A percentile compares a stretch with the other conserved stretches of the same genome.
Conservation (phyloP, 2,888 invertebrate species). For the Aphidius colemani region DNA sequence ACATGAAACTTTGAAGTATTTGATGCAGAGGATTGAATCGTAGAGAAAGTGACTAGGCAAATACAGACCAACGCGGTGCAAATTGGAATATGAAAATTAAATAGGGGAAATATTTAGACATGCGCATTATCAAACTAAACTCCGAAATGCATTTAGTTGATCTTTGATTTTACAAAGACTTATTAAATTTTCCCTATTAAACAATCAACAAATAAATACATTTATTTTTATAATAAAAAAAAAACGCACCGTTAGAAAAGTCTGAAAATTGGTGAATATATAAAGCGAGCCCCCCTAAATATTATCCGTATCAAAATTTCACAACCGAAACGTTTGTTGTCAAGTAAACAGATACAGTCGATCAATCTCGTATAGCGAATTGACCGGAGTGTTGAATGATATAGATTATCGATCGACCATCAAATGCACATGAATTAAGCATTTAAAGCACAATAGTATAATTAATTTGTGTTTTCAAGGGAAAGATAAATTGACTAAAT, state of each 20-base stretch:
- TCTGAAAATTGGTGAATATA: too few species aligned
- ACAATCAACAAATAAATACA: constrained; percentile 3
- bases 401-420: too few species aligned
- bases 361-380: too few species aligned
- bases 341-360: too few species aligned
- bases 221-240: too few species aligned
- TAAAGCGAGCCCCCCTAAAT: too few species aligned
- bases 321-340: too few species aligned
- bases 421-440: constrained; percentile 28
- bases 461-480: constrained; percentile 25
- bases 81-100: constrained; percentile 37
- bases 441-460: constrained; percentile 12
- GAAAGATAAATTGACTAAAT: constrained; percentile 23
- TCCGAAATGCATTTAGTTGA: constrained; percentile 28
- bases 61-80: constrained; percentile 34
- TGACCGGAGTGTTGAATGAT: too few species aligned
- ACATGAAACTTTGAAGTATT: neutral
- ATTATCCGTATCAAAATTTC: too few species aligned
- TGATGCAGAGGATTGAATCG: constrained; percentile 22
- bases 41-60: constrained; percentile 32
- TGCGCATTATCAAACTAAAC: constrained; percentile 28
- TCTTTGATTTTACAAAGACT: constrained; percentile 27
- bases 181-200: constrained; percentile 8
- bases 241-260: too few species aligned
- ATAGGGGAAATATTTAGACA: constrained; percentile 19